phyloP scores from a whole-genome alignment of 2,113 vertebrate species.

The Sisor rabdophorus region DNA sequence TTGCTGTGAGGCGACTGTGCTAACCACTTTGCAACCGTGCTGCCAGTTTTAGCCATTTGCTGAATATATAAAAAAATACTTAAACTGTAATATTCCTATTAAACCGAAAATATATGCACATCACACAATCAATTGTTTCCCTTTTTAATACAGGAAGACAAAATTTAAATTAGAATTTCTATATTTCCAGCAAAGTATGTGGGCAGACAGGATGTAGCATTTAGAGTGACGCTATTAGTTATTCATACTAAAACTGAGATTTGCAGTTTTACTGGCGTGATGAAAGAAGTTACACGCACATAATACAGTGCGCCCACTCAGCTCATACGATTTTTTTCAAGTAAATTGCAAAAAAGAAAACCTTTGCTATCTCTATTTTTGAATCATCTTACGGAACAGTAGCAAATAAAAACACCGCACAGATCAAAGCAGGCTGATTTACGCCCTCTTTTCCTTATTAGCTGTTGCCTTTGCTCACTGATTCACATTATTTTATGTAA shows the following conservation, averaged over 20 bases:
- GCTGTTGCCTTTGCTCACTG: too few species aligned
- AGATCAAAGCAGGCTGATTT: background rate
- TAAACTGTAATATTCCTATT: background rate
- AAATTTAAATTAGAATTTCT: constrained; percentile 16
- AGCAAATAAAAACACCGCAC: constrained; percentile 21
- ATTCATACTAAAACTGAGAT: constrained; percentile 48
- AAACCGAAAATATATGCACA: background rate
- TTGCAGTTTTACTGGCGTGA: constrained; percentile 25
- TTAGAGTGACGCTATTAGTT: constrained; percentile 40
- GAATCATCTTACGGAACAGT: background rate
- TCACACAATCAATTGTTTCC: background rate
- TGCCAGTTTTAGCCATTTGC: too few species aligned
- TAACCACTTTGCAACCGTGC: too few species aligned
- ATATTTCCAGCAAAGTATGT: constrained; percentile 37
- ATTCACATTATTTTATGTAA: background rate
- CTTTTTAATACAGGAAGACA: background rate
- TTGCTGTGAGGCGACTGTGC: too few species aligned
- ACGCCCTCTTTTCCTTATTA: background rate
- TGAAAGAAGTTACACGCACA: constrained; percentile 18
- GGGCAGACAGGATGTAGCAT: constrained; percentile 47
- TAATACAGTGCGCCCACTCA: constrained; percentile 23
- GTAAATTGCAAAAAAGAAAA: background rate
- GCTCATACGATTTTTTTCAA: background rate
- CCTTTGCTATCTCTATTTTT: background rate
- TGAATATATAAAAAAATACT: background rate